Conservation (phyloP, 2,797 vertebrate genomes). For the Avahi laniger region DNA sequence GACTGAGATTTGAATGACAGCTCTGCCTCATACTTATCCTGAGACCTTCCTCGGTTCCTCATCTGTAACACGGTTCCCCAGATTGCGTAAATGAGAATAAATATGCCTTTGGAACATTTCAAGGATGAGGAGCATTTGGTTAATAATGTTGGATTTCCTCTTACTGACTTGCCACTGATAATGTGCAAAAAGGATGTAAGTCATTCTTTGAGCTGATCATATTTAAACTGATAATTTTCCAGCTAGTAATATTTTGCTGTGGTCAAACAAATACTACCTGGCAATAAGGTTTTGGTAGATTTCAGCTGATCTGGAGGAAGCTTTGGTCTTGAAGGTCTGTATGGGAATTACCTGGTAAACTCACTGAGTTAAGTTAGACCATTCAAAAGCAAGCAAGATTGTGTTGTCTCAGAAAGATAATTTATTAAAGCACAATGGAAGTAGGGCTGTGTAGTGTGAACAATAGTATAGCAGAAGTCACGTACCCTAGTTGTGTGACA, state of each 20-base stretch:
- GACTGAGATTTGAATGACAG: not conserved
- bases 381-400: not conserved
- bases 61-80: too few relatives aligned
- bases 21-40: not conserved
- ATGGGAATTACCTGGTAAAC: not conserved
- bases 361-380: not conserved
- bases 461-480: accelerated
- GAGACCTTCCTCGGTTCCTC: not conserved
- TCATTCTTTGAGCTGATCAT: not conserved
- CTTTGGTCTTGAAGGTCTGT: not conserved
- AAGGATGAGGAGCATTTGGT: not conserved
- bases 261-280: not conserved
- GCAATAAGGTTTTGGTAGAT: not conserved
- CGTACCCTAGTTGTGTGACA: not conserved
- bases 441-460: not conserved
- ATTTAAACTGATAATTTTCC: not conserved
- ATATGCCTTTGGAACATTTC: not conserved
- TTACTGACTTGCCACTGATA: not conserved
- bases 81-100: not conserved
- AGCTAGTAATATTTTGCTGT: not conserved
- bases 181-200: not conserved
- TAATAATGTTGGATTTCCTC: not conserved
- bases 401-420: not conserved
- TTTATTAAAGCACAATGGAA: not conserved
- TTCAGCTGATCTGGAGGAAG: not conserved